Conservation (phyloP, 2,113 vertebrate species). For the Pterocles burchelli region DNA sequence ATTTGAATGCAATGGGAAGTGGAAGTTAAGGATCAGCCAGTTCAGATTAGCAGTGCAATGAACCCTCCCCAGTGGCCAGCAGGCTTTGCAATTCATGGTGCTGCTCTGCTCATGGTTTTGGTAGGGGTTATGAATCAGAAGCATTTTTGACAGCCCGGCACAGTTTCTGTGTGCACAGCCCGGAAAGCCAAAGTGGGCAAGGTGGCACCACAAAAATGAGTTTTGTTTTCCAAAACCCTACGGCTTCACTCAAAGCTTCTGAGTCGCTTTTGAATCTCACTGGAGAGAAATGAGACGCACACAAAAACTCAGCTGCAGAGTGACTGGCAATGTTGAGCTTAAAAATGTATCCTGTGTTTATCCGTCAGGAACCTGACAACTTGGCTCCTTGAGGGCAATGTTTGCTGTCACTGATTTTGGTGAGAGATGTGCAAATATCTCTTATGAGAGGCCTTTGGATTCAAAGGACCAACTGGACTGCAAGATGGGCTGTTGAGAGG, state of each 20-base stretch:
- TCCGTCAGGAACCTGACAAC: background rate
- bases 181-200: background rate
- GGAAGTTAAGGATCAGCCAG: conserved; percentile 39
- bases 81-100: background rate
- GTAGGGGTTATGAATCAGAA: conserved; percentile 21
- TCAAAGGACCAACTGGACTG: background rate
- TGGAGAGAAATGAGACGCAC: background rate
- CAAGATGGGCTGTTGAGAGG: background rate
- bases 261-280: background rate
- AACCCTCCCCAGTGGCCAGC: background rate
- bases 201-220: background rate
- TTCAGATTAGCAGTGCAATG: conserved; percentile 40
- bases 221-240: background rate
- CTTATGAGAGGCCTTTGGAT: background rate
- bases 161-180: background rate
- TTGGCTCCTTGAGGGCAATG: background rate
- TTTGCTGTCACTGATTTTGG: background rate
- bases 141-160: conserved; percentile 19
- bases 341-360: conserved; percentile 4
- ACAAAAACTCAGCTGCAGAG: background rate
- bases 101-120: background rate
- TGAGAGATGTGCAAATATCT: background rate
- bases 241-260: background rate
- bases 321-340: background rate
- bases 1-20: conserved; percentile 46